These are phyloP conservation scores for Parotia lawesii DNA, from an alignment of 2,113 vertebrate genomes.

Conservation along the genomic window DNA sequence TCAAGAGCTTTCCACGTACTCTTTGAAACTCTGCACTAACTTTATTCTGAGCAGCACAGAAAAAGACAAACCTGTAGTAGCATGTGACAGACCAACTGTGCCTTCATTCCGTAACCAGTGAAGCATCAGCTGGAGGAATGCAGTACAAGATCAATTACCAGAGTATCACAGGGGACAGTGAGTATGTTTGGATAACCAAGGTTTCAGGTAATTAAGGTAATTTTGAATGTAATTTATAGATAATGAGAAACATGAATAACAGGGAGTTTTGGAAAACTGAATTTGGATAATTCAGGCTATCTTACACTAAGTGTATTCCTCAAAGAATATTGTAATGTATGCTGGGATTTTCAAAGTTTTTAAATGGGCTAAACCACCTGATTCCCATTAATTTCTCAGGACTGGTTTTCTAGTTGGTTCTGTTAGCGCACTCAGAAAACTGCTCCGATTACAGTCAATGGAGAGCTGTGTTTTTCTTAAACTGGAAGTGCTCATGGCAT, in stretches of 20 bases:
- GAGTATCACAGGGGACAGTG: background rate
- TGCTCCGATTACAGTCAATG: background rate
- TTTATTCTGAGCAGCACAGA: background rate
- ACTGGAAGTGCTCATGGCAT: background rate
- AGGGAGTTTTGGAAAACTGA: slow-evolving; percentile 27
- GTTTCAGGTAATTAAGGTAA: slow-evolving; percentile 48
- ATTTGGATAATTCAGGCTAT: background rate
- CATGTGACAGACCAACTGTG: background rate
- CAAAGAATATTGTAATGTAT: background rate
- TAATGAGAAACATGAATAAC: slow-evolving; percentile 53
- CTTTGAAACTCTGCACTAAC: background rate
- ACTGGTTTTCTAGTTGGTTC: background rate
- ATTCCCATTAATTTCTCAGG: background rate
- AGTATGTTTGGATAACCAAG: slow-evolving; percentile 19
- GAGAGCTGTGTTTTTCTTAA: background rate
- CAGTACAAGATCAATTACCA: slow-evolving; percentile 42
- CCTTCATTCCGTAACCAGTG: background rate
- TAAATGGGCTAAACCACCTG: background rate
- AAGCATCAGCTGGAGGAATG: background rate
- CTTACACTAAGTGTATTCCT: background rate
- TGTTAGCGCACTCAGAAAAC: background rate
- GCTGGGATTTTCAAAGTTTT: background rate
- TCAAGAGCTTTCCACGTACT: background rate
- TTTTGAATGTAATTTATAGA: slow-evolving; percentile 38
- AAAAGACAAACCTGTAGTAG: background rate